Conservation (phyloP, 2,797 vertebrate genomes). For the Decapterus maruadsi region DNA sequence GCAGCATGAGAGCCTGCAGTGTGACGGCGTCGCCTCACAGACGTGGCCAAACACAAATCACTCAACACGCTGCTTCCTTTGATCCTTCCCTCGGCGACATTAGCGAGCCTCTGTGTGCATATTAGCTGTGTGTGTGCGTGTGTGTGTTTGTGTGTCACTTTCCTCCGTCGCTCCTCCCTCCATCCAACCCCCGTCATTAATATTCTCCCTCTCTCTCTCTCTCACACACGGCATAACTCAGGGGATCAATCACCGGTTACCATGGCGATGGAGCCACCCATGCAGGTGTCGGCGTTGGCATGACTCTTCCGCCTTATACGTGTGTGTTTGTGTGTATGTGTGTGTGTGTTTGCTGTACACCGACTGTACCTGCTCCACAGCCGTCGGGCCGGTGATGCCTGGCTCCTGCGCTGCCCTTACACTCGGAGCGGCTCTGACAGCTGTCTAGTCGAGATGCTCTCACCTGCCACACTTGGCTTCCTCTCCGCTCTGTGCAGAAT, state of each 20-base stretch:
- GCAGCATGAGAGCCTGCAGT: conserved; percentile 42
- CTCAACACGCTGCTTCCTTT: conserved; percentile 52
- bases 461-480: conserved; percentile 74
- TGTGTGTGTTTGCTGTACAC: conserved; percentile 13
- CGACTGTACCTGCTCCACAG: conserved; percentile 59
- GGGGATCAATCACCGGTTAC: conserved; percentile 84
- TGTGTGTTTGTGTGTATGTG: neutral
- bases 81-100: conserved; percentile 45
- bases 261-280: conserved; percentile 78
- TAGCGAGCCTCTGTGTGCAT: conserved; percentile 40
- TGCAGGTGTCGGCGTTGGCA: conserved; percentile 57
- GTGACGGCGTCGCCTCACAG: conserved; percentile 49
- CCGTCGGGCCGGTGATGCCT: conserved; percentile 59
- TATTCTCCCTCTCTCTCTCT: conserved; percentile 63
- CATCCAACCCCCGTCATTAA: conserved; percentile 53
- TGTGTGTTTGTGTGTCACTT: conserved; percentile 28
- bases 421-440: conserved; percentile 70
- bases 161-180: conserved; percentile 43
- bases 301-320: too few relatives aligned
- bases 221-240: conserved; percentile 63
- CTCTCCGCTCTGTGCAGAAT: conserved; percentile 68
- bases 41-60: conserved; percentile 50
- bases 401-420: conserved; percentile 44
- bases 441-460: conserved; percentile 72
- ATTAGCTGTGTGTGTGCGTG: conserved; percentile 40